Evolutionary conservation across 2,797 vertebrate species (phyloP).

Genomic region (Chiroxiphia lanceolata): DNA sequence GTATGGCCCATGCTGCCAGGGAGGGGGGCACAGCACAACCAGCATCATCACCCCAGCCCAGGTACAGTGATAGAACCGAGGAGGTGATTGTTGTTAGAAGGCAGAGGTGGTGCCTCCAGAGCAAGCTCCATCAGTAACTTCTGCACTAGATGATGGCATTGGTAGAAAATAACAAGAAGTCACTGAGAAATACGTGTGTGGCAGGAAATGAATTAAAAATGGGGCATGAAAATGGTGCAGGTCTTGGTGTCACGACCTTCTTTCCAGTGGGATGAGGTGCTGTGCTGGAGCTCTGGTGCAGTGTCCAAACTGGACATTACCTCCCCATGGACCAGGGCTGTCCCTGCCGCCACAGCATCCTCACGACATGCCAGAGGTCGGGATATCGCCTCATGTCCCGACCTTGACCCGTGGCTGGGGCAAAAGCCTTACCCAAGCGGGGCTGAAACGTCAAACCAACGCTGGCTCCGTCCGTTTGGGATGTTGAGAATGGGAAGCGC

Average conservation of each 20-base stretch:
- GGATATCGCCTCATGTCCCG: background rate
- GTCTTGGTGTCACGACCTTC: rapidly evolving
- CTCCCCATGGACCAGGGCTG: background rate
- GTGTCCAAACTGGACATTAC: background rate
- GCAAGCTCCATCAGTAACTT: background rate
- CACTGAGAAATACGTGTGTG: background rate
- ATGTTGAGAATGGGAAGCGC: rapidly evolving
- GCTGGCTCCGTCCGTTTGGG: rapidly evolving
- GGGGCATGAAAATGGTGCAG: background rate
- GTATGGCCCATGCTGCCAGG: background rate
- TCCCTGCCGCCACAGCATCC: background rate
- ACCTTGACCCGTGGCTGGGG: background rate
- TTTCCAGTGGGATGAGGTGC: background rate
- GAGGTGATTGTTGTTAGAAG: background rate
- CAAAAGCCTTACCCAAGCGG: background rate
- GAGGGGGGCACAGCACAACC: background rate
- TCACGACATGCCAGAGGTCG: background rate
- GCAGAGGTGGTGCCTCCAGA: background rate
- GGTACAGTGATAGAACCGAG: background rate
- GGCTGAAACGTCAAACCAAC: rapidly evolving
- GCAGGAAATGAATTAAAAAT: background rate
- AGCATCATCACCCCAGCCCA: background rate
- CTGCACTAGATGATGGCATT: background rate
- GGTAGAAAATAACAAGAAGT: background rate
- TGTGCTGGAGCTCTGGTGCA: background rate